Evolutionary conservation across 2,888 invertebrate genomes (phyloP).

Genomic region (Biston betularia): DNA sequence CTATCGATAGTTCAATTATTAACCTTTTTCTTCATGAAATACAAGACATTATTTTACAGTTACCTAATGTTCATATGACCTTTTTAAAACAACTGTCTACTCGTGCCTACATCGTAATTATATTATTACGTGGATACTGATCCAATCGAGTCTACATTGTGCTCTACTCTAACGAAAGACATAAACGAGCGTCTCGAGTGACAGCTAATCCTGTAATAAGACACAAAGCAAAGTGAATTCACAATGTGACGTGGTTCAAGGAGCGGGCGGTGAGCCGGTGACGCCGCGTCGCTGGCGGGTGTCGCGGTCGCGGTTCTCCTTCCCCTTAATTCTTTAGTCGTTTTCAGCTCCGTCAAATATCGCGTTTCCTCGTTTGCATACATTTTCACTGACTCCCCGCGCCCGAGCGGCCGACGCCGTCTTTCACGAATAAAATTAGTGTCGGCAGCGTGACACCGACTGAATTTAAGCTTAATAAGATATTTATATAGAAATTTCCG

Average conservation of each 20-base stretch:
- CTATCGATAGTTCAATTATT: slow-evolving; percentile 24
- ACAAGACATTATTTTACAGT: background rate
- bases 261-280: slow-evolving; percentile 57
- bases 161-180: slow-evolving; percentile 58
- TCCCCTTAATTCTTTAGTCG: slow-evolving; percentile 83
- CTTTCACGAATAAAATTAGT: slow-evolving; percentile 85
- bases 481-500: slow-evolving; percentile 86
- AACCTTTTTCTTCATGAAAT: background rate
- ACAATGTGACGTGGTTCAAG: slow-evolving; percentile 56
- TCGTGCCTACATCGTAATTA: background rate
- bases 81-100: background rate
- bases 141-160: slow-evolving; percentile 11
- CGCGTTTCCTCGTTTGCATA: slow-evolving; percentile 82
- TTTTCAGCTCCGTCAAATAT: slow-evolving; percentile 84
- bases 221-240: slow-evolving; percentile 76
- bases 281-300: slow-evolving; percentile 44
- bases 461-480: slow-evolving; percentile 85
- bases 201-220: slow-evolving; percentile 74
- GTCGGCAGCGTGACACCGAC: slow-evolving; percentile 86
- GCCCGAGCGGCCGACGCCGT: slow-evolving; percentile 69
- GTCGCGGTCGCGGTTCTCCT: slow-evolving; percentile 28
- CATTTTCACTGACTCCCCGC: slow-evolving; percentile 73
- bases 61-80: background rate
- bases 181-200: slow-evolving; percentile 58
- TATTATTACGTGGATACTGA: slow-evolving; percentile 1